phyloP scores from a whole-genome alignment of 2,797 vertebrate species.

The Uromys caudimaculatus region DNA sequence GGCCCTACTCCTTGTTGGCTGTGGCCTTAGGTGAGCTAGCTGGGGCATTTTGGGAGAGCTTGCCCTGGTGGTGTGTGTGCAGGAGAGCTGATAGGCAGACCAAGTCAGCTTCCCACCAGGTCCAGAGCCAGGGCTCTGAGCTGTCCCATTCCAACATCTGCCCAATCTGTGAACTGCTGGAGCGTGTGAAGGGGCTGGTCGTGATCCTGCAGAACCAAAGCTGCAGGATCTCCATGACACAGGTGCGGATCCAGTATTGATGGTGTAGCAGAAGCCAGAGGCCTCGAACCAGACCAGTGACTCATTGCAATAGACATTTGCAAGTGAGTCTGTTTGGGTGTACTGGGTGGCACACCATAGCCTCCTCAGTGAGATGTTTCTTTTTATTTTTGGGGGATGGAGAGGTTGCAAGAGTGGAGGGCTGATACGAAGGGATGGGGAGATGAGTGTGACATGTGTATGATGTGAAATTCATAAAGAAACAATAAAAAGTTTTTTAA shows the following conservation, averaged over 20 bases:
- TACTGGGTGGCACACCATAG: too few species aligned
- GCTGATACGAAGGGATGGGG: background rate
- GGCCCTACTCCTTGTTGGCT: background rate
- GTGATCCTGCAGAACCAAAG: background rate
- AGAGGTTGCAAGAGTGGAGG: background rate
- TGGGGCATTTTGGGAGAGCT: background rate
- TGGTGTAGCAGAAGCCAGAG: background rate
- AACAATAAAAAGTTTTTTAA: background rate
- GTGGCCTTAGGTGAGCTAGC: background rate
- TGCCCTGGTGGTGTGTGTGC: background rate
- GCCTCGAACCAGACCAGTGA: background rate
- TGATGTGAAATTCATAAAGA: background rate
- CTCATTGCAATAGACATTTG: background rate
- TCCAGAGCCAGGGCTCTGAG: background rate
- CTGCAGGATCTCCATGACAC: background rate
- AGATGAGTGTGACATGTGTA: background rate
- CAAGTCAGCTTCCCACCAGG: background rate
- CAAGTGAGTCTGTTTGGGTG: background rate
- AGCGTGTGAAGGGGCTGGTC: background rate
- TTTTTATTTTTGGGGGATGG: background rate
- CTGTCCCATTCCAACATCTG: background rate
- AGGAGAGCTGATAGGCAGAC: background rate
- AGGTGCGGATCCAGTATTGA: background rate
- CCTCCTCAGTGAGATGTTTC: background rate
- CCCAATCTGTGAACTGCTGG: background rate